Percentiles rank a stretch among this genome's conserved stretches.
phyloP scores from a whole-genome alignment of 1,140 invertebrate species.

The Sitodiplosis mosellana region DNA sequence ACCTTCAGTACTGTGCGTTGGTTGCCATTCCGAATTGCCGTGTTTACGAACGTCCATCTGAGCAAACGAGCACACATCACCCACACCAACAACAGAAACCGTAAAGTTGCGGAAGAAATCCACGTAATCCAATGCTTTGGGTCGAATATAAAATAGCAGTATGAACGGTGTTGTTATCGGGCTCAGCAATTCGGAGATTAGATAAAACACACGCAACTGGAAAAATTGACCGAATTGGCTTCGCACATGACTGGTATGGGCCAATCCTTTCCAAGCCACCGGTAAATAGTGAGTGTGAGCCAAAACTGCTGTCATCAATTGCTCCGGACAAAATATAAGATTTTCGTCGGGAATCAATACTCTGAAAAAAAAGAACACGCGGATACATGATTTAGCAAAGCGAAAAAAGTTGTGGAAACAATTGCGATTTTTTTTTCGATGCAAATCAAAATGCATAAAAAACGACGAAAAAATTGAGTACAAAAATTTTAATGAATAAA shows the following conservation, averaged over 20 bases:
- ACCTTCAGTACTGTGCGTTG: constrained; percentile 13
- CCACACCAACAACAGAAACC: constrained; percentile 85
- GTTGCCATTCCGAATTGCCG: constrained; percentile 77
- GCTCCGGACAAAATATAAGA: constrained; percentile 72
- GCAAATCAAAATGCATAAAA: too few species aligned
- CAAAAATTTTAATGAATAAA: too few species aligned
- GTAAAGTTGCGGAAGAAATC: constrained; percentile 96
- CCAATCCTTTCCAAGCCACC: constrained; percentile 73
- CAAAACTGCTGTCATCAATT: constrained; percentile 70
- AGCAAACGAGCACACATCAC: constrained; percentile 96
- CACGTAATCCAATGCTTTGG: constrained; percentile 71
- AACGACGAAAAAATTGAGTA: too few species aligned
- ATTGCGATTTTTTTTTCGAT: constrained; percentile 74
- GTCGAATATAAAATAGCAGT: constrained; percentile 57
- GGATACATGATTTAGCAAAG: neutral
- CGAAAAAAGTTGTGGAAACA: neutral
- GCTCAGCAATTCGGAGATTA: constrained; percentile 81
- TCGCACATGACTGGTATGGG: constrained; percentile 72
- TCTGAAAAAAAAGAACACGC: constrained; percentile 22
- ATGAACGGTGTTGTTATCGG: constrained; percentile 88
- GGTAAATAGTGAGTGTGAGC: constrained; percentile 94
- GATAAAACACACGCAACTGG: constrained; percentile 73
- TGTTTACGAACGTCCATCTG: constrained; percentile 85
- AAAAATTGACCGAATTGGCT: constrained; percentile 85
- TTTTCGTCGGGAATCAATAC: constrained; percentile 64